phyloP scores from a whole-genome alignment of 2,113 vertebrate genomes.

The Bos indicus region DNA sequence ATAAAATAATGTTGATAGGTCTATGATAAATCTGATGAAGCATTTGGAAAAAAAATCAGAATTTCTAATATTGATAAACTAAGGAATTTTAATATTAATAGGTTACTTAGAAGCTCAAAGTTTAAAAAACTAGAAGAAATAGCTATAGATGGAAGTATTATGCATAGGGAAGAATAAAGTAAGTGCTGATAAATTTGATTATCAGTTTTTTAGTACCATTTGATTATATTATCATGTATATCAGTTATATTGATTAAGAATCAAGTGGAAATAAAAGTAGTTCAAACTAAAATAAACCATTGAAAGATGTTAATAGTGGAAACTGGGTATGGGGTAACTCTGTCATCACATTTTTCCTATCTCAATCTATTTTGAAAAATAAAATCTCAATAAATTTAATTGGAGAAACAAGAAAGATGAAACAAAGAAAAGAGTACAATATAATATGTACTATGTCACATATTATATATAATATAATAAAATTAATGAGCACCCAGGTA shows the following conservation, averaged over 20 bases:
- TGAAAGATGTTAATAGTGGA: not conserved
- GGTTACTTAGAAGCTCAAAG: not conserved
- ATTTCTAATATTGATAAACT: not conserved
- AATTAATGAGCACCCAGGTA: conserved; percentile 8
- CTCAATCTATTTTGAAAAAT: not conserved
- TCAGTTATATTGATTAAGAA: conserved; percentile 21
- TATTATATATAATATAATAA: not conserved
- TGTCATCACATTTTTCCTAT: not conserved
- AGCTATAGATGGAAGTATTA: not conserved
- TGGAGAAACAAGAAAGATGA: conserved; percentile 11
- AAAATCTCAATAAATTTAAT: not conserved
- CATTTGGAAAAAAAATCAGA: not conserved
- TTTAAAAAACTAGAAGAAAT: not conserved
- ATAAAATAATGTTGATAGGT: not conserved
- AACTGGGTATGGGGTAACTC: not conserved
- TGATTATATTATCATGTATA: not conserved
- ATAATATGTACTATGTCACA: not conserved
- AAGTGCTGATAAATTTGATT: not conserved
- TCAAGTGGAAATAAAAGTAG: not conserved
- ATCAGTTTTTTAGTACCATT: not conserved
- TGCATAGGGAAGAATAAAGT: not conserved
- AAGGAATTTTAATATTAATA: not conserved
- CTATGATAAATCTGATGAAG: not conserved
- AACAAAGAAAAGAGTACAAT: not conserved
- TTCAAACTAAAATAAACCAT: not conserved